These are phyloP conservation scores for Cervus canadensis DNA, from an alignment of 2,113 vertebrate species.

Conservation along the genomic window DNA sequence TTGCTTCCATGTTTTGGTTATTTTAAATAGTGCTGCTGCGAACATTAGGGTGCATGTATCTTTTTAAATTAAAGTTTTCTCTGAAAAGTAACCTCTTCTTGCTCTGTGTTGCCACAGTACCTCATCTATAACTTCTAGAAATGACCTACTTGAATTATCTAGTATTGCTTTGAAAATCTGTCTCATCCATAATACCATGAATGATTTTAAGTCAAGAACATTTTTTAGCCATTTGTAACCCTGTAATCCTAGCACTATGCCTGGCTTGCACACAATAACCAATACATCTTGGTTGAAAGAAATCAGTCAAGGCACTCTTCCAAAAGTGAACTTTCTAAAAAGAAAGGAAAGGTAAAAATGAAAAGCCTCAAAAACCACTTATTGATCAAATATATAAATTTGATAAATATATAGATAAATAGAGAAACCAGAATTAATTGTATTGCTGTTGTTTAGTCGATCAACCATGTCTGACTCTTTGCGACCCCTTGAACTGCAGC, in stretches of 20 bases:
- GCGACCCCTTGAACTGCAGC: background rate
- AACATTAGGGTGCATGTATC: background rate
- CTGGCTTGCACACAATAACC: background rate
- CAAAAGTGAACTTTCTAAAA: background rate
- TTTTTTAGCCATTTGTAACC: background rate
- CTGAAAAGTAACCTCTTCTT: background rate
- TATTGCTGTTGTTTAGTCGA: background rate
- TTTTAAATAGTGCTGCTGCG: background rate
- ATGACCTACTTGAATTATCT: background rate
- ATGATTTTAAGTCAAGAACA: background rate
- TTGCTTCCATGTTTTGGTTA: background rate
- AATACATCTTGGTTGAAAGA: background rate
- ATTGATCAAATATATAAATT: background rate
- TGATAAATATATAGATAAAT: background rate
- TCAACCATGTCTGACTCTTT: background rate
- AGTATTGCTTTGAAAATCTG: background rate
- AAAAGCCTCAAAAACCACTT: background rate
- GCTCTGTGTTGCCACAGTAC: background rate
- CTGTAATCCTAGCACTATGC: background rate
- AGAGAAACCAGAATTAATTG: background rate
- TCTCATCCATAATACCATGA: background rate
- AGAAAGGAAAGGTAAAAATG: background rate
- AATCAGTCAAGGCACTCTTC: background rate
- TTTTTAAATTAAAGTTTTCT: background rate
- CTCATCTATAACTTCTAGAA: background rate